Evolutionary conservation across 2,888 invertebrate genomes (phyloP).

Genomic region (Caenorhabditis plicata): DNA sequence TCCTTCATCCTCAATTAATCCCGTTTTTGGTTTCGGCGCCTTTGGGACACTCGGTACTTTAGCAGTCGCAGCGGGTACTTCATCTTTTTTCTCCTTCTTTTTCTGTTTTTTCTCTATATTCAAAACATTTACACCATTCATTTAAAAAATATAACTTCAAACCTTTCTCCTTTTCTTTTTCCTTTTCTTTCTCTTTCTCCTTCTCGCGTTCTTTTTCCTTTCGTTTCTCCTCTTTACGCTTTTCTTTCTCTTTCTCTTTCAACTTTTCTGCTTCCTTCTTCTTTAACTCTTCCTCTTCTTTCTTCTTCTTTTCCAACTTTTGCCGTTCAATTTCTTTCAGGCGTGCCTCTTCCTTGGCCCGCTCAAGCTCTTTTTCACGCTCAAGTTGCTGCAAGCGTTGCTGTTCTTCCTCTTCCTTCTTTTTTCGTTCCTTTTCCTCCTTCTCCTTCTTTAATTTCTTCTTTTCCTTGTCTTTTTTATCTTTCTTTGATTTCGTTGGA

Average conservation of each 20-base stretch:
- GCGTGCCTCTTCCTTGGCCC: slow-evolving; percentile 12
- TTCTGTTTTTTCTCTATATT: slow-evolving; percentile 6
- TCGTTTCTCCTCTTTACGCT: neutral
- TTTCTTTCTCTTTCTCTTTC: slow-evolving; percentile 1
- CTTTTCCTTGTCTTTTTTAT: slow-evolving; percentile 10
- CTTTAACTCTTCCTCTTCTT: neutral
- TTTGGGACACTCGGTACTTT: slow-evolving; percentile 1
- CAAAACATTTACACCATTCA: neutral
- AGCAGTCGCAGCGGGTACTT: neutral
- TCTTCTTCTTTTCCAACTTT: neutral
- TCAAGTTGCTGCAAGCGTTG: neutral
- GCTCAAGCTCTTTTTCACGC: slow-evolving; percentile 10
- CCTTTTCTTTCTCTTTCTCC: slow-evolving; percentile 14
- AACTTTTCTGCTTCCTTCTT: slow-evolving; percentile 2
- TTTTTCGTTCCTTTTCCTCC: neutral
- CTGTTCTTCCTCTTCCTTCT: neutral
- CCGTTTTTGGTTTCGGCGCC: neutral
- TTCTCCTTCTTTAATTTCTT: neutral
- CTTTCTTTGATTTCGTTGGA: slow-evolving; percentile 14
- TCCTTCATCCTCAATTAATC: slow-evolving; percentile 1
- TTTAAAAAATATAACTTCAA: neutral
- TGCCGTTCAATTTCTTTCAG: slow-evolving; percentile 14
- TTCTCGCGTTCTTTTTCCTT: slow-evolving; percentile 2
- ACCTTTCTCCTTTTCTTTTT: slow-evolving; percentile 19
- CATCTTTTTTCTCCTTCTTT: slow-evolving; percentile 7